These are phyloP conservation scores for Rattus rattus DNA, from an alignment of 2,113 vertebrate species.

Conservation along the genomic window DNA sequence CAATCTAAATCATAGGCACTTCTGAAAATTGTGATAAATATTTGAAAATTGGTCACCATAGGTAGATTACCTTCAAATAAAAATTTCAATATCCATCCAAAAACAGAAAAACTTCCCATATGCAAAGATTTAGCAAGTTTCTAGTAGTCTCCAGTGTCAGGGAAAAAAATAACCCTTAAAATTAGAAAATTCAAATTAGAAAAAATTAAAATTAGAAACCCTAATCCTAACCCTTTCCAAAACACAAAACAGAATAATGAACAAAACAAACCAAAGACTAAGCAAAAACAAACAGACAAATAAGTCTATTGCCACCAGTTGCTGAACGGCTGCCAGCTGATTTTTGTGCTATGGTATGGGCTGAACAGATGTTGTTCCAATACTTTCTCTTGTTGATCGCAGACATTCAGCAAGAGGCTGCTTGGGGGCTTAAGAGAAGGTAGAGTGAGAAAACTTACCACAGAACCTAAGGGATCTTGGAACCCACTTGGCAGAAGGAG, in stretches of 20 bases:
- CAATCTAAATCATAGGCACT: no score
- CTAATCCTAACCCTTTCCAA: not conserved
- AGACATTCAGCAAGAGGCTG: no score
- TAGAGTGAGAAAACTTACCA: no score
- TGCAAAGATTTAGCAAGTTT: not conserved
- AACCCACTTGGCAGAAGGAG: not conserved
- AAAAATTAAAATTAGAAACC: no score
- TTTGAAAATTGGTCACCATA: not conserved
- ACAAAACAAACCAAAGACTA: not conserved
- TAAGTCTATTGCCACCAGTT: rapidly evolving
- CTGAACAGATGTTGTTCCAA: not conserved
- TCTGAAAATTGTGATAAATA: not conserved
- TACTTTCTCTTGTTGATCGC: not conserved
- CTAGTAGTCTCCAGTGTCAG: not conserved
- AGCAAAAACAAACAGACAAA: not conserved
- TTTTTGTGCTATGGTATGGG: not conserved
- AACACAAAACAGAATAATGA: not conserved
- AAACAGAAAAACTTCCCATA: not conserved
- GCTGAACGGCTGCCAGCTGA: not conserved
- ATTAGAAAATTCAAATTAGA: not conserved
- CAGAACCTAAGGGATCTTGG: not conserved
- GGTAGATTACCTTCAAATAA: not conserved
- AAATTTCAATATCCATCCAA: not conserved
- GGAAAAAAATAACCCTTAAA: not conserved
- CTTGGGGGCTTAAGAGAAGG: not conserved